A percentile compares a stretch with the other conserved stretches of the same genome.
Evolutionary conservation across 2,113 vertebrate genomes (phyloP).

Genomic region (Sphaerodactylus townsendi): DNA sequence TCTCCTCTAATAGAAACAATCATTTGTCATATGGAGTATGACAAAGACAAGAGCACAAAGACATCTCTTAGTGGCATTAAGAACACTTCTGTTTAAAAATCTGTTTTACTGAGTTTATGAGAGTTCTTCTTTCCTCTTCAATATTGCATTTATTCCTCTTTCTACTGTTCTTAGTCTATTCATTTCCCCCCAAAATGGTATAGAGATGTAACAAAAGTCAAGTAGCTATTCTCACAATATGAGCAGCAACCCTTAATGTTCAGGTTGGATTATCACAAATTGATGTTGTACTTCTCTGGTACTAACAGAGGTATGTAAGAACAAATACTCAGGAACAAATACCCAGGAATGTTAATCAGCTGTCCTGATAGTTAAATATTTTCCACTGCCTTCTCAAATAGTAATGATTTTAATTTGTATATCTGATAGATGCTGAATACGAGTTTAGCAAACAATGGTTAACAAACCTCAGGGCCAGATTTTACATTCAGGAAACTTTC

Average conservation of each 20-base stretch:
- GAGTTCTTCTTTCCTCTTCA: background rate
- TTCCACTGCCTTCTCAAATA: background rate
- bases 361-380: background rate
- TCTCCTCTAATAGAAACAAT: background rate
- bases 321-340: background rate
- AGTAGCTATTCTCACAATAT: background rate
- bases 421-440: background rate
- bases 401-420: background rate
- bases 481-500: constrained; percentile 89
- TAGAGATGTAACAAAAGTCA: background rate
- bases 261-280: background rate
- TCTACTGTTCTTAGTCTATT: background rate
- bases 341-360: background rate
- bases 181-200: background rate
- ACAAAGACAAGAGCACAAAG: background rate
- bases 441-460: constrained; percentile 25
- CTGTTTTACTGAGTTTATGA: background rate
- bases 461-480: constrained; percentile 85
- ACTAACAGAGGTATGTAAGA: background rate
- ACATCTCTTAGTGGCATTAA: background rate
- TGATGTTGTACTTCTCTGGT: background rate
- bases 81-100: background rate
- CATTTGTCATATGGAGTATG: background rate
- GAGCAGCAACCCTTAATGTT: background rate
- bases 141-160: background rate